Evolutionary conservation across 2,888 invertebrate genomes (phyloP).

Genomic region (Endotricha flammealis): DNA sequence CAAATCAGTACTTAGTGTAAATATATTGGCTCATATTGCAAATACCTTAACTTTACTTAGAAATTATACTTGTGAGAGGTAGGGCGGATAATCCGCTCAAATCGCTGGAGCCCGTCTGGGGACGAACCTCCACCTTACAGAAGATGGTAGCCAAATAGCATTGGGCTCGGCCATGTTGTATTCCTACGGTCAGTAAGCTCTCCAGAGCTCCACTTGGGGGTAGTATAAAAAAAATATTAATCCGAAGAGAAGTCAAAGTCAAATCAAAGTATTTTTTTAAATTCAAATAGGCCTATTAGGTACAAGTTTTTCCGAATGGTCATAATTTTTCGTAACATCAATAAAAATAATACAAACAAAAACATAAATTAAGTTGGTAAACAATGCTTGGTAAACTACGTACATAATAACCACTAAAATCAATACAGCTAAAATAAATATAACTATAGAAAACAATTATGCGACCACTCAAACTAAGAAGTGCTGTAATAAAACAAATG

Average conservation of each 20-base stretch:
- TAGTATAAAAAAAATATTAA: too few species aligned
- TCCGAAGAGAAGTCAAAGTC: too few species aligned
- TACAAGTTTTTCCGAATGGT: too few species aligned
- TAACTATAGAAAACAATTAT: not conserved
- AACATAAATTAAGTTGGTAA: not conserved
- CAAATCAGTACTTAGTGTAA: not conserved
- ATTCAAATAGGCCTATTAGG: too few species aligned
- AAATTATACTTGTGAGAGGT: too few species aligned
- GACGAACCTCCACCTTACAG: too few species aligned
- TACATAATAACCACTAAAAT: not conserved
- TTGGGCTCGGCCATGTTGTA: too few species aligned
- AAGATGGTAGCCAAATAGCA: too few species aligned
- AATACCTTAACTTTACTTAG: too few species aligned
- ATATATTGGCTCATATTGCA: not conserved
- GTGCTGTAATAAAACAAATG: constrained; percentile 13
- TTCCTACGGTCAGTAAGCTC: too few species aligned
- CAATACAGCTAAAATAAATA: not conserved
- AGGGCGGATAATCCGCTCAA: not conserved
- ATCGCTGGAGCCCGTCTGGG: not conserved
- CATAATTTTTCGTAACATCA: not conserved
- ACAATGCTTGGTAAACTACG: not conserved
- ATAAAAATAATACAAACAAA: not conserved
- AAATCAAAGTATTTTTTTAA: too few species aligned
- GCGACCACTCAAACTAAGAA: not conserved
- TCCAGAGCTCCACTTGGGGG: too few species aligned